These are phyloP conservation scores for Tapera naevia DNA, from an alignment of 2,797 vertebrate genomes.

Conservation along the genomic window DNA sequence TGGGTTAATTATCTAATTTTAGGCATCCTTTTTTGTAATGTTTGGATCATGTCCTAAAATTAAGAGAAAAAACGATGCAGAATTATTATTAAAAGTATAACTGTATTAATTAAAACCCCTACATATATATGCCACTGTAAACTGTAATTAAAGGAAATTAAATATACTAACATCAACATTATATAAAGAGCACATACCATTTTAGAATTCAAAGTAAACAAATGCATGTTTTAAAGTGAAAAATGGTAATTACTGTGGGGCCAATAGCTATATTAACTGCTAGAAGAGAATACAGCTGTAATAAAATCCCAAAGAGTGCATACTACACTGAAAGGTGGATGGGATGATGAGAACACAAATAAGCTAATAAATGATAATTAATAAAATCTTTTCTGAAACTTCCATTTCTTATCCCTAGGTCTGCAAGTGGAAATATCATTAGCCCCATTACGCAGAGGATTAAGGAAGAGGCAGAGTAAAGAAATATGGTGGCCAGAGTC, in stretches of 20 bases:
- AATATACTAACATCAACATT: background rate
- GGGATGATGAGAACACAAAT: background rate
- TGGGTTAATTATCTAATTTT: constrained; percentile 1
- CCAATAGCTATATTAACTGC: background rate
- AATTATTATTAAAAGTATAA: background rate
- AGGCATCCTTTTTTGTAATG: background rate
- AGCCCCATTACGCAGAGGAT: constrained; percentile 2
- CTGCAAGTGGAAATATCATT: background rate
- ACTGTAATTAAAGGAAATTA: constrained; percentile 7
- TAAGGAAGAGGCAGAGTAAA: background rate
- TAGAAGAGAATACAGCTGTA: background rate
- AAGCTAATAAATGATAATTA: constrained; percentile 31
- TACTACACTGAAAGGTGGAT: background rate
- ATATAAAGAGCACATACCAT: background rate
- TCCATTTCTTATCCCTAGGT: constrained; percentile 16
- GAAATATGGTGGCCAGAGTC: background rate
- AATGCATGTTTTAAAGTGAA: background rate
- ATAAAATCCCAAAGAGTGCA: background rate
- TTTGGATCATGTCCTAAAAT: background rate
- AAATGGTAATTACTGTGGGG: background rate
- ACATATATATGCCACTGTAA: background rate
- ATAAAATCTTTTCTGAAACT: background rate
- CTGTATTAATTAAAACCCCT: background rate
- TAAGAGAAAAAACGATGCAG: background rate
- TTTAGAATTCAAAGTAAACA: constrained; percentile 15